These are phyloP conservation scores for Dynastes tityus DNA, from an alignment of 2,888 invertebrate genomes.

Conservation along the genomic window DNA sequence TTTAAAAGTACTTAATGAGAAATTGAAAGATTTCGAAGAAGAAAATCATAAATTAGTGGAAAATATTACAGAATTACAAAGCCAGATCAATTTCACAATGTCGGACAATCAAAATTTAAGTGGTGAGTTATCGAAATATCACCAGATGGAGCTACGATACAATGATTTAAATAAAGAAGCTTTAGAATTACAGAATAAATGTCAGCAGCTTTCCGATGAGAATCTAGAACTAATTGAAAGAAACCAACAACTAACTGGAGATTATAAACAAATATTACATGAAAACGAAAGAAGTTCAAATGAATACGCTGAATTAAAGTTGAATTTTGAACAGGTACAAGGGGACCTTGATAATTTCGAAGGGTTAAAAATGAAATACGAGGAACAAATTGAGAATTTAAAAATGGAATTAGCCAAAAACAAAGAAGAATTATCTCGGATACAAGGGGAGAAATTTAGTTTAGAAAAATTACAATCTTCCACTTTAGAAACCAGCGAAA, in stretches of 20 bases:
- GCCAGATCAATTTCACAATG: conserved; percentile 28
- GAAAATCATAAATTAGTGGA: conserved; percentile 51
- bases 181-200: conserved; percentile 41
- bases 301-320: conserved; percentile 63
- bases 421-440: conserved; percentile 26
- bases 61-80: conserved; percentile 41
- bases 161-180: conserved; percentile 27
- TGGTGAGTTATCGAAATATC: conserved; percentile 34
- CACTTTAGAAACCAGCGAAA: conserved; percentile 30
- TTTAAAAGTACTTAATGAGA: conserved; percentile 41
- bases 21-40: conserved; percentile 45
- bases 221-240: conserved; percentile 61
- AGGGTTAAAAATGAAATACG: conserved; percentile 47
- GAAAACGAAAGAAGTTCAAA: conserved; percentile 63
- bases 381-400: conserved; percentile 49
- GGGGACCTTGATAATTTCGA: conserved; percentile 35
- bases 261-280: conserved; percentile 63
- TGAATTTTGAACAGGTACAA: conserved; percentile 59
- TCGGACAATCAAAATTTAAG: conserved; percentile 44
- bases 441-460: background rate
- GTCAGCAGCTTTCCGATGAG: conserved; percentile 57
- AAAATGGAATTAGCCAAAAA: conserved; percentile 31
- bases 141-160: conserved; percentile 24
- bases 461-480: conserved; percentile 36
- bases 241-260: conserved; percentile 62